phyloP scores from a whole-genome alignment of 2,797 vertebrate species.

The Allobates femoralis region DNA sequence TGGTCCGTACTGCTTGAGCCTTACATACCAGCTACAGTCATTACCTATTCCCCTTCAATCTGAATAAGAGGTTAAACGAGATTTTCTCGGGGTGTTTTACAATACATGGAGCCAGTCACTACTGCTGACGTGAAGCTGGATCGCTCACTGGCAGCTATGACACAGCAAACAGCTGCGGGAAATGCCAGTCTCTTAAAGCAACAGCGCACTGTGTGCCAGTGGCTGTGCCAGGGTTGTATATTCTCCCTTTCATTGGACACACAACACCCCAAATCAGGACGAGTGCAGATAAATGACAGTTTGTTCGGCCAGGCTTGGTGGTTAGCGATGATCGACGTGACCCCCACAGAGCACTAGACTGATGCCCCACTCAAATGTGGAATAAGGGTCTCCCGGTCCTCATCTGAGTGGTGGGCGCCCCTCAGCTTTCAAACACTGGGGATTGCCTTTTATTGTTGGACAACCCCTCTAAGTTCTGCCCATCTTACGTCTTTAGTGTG shows the following conservation, averaged over 20 bases:
- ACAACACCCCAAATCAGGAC: neutral
- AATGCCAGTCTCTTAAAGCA: neutral
- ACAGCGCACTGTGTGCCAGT: neutral
- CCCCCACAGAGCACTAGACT: no score
- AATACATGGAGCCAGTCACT: neutral
- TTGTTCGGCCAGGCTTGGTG: no score
- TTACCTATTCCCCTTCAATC: neutral
- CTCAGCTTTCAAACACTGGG: no score
- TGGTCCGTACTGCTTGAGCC: neutral
- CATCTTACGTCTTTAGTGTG: conserved; percentile 99
- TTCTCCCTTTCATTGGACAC: neutral
- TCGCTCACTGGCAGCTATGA: neutral
- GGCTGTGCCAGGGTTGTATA: neutral
- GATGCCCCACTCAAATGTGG: no score
- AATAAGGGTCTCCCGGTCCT: no score
- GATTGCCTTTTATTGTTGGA: no score
- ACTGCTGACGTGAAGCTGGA: neutral
- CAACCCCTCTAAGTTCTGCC: neutral
- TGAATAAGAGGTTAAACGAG: neutral
- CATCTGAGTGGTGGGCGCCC: no score
- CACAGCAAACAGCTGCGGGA: conserved; percentile 28
- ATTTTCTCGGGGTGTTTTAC: neutral
- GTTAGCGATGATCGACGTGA: no score
- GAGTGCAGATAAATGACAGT: neutral
- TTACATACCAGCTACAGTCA: neutral